A percentile compares a stretch with the other conserved stretches of the same genome.
phyloP scores from a whole-genome alignment of 2,113 vertebrate species.

The Mobula hypostoma region DNA sequence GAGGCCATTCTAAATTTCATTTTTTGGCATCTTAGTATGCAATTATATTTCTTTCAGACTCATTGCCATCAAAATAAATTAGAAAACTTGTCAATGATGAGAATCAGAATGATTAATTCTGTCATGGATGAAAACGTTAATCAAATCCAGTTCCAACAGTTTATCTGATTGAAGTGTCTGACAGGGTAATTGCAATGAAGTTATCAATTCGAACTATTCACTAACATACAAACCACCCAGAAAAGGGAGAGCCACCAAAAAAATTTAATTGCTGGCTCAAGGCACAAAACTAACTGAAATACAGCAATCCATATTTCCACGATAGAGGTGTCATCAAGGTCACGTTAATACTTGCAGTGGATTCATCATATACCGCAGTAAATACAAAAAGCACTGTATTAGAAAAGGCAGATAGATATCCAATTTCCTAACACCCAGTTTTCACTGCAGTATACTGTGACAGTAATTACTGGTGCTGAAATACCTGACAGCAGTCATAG shows the following conservation, averaged over 20 bases:
- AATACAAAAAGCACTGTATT: neutral
- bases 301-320: neutral
- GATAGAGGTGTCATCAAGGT: neutral
- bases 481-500: neutral
- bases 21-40: neutral
- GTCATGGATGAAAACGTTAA: neutral
- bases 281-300: neutral
- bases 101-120: neutral
- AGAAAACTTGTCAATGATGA: neutral
- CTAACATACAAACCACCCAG: neutral
- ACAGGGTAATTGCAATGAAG: conserved; percentile 11
- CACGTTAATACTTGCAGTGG: neutral
- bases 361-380: neutral
- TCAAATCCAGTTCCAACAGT: neutral
- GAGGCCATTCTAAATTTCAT: neutral
- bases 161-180: neutral
- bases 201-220: too few relatives aligned
- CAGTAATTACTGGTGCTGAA: neutral
- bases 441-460: neutral
- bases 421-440: neutral
- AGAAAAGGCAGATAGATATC: neutral
- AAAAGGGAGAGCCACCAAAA: neutral
- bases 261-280: neutral
- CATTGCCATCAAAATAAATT: neutral
- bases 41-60: neutral